Percentiles rank a stretch among this genome's conserved stretches.
These are phyloP conservation scores for Styela plicata DNA, from an alignment of 23 tunicate species.

Conservation along the genomic window DNA sequence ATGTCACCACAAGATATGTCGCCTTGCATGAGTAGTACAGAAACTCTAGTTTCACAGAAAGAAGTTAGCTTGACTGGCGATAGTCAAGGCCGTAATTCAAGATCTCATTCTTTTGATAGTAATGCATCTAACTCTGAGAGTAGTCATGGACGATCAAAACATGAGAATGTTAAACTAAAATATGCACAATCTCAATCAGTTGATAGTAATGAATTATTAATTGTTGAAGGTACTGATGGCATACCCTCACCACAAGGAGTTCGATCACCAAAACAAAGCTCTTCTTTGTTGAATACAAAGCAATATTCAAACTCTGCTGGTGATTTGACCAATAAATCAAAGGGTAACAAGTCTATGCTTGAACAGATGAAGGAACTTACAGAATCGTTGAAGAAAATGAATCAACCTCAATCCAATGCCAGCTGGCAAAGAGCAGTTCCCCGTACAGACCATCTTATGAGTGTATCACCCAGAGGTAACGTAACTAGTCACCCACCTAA, in stretches of 20 bases:
- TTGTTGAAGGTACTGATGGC: slow-evolving; percentile 2
- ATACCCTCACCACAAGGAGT: too few species aligned
- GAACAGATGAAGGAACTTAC: slow-evolving; percentile 17
- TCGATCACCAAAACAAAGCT: too few species aligned
- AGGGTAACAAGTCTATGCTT: slow-evolving; percentile 2
- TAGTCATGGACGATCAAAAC: background rate
- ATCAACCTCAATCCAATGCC: slow-evolving; percentile 4
- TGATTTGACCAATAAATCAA: background rate
- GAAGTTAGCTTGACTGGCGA: background rate
- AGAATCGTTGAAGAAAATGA: slow-evolving; percentile 18
- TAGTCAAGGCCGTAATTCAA: slow-evolving; percentile 7
- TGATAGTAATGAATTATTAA: background rate
- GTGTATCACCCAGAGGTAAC: background rate
- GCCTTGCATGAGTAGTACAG: slow-evolving; percentile 33
- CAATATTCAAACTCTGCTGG: background rate
- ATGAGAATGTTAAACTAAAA: background rate
- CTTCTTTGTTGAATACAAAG: background rate
- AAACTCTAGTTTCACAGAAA: slow-evolving; percentile 28
- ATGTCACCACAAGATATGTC: background rate
- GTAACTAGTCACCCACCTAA: slow-evolving; percentile 1
- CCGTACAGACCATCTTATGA: slow-evolving; percentile 1
- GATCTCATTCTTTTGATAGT: slow-evolving; percentile 20
- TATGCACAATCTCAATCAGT: background rate
- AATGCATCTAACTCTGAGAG: slow-evolving; percentile 19
- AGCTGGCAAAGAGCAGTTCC: slow-evolving; percentile 2